A percentile compares a stretch with the other conserved stretches of the same genome.
These are phyloP conservation scores for Heterohyrax brucei DNA, from an alignment of 2,797 vertebrate genomes.

Conservation along the genomic window DNA sequence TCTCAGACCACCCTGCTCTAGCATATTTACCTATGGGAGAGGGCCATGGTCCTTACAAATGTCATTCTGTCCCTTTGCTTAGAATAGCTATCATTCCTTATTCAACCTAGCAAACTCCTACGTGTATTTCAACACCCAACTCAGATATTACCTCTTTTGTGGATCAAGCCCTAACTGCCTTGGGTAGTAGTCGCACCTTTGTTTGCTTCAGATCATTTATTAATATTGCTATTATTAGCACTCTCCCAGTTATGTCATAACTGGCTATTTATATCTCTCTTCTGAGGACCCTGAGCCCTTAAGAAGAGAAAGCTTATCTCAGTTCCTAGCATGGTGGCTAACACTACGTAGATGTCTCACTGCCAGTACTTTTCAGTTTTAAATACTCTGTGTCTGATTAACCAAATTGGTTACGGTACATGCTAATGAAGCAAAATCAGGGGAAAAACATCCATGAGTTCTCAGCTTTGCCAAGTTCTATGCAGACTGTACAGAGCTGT, in stretches of 20 bases:
- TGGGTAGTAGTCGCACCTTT: not conserved
- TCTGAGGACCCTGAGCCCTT: not conserved
- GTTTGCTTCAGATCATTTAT: not conserved
- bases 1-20: not conserved
- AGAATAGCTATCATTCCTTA: not conserved
- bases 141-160: not conserved
- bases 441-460: not conserved
- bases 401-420: constrained; percentile 34
- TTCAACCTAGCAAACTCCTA: constrained; percentile 45
- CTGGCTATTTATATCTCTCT: not conserved
- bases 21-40: not conserved
- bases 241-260: not conserved
- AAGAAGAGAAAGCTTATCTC: not conserved
- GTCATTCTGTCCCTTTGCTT: constrained; percentile 11
- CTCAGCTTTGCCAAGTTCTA: not conserved
- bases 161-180: not conserved
- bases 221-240: not conserved
- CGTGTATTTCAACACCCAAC: not conserved
- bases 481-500: not conserved
- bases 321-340: not conserved
- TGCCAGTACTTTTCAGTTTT: not conserved
- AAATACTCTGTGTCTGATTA: constrained; percentile 27
- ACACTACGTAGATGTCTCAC: not conserved
- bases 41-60: not conserved
- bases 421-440: constrained; percentile 21